A percentile compares a stretch with the other conserved stretches of the same genome.
phyloP scores from a whole-genome alignment of 2,797 vertebrate species.

The Trematomus bernacchii region DNA sequence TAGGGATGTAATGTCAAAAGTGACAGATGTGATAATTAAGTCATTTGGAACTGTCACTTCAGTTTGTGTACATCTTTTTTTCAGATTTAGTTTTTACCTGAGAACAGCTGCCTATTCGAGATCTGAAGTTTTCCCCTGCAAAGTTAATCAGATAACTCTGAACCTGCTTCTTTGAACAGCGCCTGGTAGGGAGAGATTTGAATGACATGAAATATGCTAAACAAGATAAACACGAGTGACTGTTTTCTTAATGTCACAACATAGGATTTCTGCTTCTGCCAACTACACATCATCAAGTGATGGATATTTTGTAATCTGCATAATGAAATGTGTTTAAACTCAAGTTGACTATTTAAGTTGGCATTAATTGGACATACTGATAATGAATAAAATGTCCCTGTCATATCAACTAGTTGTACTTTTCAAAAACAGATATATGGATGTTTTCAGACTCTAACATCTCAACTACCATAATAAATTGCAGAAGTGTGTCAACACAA shows the following conservation, averaged over 20 bases:
- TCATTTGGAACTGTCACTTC: background rate
- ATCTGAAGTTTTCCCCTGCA: background rate
- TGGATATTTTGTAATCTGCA: background rate
- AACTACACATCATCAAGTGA: background rate
- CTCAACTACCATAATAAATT: conserved; percentile 2
- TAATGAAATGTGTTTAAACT: background rate
- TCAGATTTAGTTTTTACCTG: background rate
- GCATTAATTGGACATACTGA: background rate
- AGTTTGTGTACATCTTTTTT: background rate
- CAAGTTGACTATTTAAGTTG: background rate
- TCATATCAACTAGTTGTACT: conserved; percentile 2
- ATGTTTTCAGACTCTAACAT: conserved; percentile 1
- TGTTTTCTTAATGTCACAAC: background rate
- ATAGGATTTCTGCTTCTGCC: background rate
- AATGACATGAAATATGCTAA: background rate
- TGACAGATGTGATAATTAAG: background rate
- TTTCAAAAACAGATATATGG: conserved; percentile 3
- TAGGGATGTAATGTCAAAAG: background rate
- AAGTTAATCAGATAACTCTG: conserved; percentile 6
- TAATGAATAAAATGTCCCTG: background rate
- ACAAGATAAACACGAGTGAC: background rate
- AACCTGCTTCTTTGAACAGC: background rate
- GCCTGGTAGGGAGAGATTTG: background rate
- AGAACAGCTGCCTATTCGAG: background rate
- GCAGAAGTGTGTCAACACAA: conserved; percentile 14